Percentiles rank a stretch among this genome's conserved stretches.
phyloP scores from a whole-genome alignment of 2,888 invertebrate species.

The Rhorus exstirpatorius region DNA sequence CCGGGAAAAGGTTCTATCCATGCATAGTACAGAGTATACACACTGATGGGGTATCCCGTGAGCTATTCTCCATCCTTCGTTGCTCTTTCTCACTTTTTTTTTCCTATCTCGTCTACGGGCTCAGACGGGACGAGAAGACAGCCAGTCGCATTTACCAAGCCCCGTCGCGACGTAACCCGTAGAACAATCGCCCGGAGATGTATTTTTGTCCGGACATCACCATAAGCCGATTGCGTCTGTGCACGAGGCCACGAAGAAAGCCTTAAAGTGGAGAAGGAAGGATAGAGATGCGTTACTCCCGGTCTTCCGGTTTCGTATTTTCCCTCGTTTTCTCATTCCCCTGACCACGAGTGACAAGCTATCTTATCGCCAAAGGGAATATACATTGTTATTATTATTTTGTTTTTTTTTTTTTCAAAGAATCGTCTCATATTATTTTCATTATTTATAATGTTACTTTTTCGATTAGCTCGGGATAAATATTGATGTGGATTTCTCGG shows the following conservation, averaged over 20 bases:
- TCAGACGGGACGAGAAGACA: conserved; percentile 66
- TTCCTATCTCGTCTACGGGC: conserved; percentile 67
- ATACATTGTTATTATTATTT: too few species aligned
- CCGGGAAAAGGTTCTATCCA: conserved; percentile 31
- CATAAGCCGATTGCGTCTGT: conserved; percentile 78
- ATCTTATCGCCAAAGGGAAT: conserved; percentile 5
- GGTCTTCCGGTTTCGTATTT: conserved; percentile 36
- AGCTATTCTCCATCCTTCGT: conserved; percentile 41
- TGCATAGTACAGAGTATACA: conserved; percentile 34
- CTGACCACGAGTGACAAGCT: neutral
- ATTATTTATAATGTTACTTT: neutral
- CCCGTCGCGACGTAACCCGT: conserved; percentile 62
- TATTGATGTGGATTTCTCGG: neutral
- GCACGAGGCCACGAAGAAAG: conserved; percentile 64
- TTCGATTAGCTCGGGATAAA: neutral
- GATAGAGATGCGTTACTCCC: conserved; percentile 56
- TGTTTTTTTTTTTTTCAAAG: neutral
- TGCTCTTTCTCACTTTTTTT: conserved; percentile 50
- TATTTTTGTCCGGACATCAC: conserved; percentile 78
- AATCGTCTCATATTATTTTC: neutral
- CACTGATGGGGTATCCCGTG: conserved; percentile 41
- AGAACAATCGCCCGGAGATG: conserved; percentile 76
- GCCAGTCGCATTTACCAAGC: conserved; percentile 65
- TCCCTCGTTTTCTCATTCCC: conserved; percentile 14
- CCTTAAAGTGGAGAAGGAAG: conserved; percentile 54